A percentile compares a stretch with the other conserved stretches of the same genome.
phyloP scores from a whole-genome alignment of 2,113 vertebrate genomes.

The Pollimyrus isidori region DNA sequence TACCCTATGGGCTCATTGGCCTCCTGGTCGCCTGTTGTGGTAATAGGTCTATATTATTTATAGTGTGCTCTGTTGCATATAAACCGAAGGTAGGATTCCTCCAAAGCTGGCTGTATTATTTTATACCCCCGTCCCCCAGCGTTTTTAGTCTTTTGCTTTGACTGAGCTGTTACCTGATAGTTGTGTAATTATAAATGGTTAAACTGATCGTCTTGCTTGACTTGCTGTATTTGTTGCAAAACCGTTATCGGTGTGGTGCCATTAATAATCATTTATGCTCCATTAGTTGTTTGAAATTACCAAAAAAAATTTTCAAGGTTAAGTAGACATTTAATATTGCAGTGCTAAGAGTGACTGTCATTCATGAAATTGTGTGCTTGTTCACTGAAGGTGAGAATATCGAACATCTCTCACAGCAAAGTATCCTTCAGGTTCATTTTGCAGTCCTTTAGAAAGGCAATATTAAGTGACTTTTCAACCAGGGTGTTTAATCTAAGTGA shows the following conservation, averaged over 20 bases:
- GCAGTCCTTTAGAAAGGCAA: neutral
- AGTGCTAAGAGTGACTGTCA: neutral
- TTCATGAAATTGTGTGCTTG: neutral
- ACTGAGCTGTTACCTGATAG: neutral
- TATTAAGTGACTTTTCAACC: neutral
- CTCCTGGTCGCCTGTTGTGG: neutral
- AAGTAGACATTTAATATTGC: neutral
- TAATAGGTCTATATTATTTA: neutral
- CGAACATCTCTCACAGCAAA: neutral
- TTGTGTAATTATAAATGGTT: neutral
- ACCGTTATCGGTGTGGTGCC: neutral
- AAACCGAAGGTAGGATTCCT: neutral
- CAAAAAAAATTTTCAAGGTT: neutral
- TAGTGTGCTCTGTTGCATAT: neutral
- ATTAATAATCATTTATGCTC: neutral
- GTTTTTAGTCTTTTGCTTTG: neutral
- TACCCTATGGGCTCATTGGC: neutral
- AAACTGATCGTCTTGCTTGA: neutral
- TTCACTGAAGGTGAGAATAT: neutral
- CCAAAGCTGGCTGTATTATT: neutral
- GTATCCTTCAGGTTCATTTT: neutral
- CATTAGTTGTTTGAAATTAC: neutral
- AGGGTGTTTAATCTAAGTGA: neutral
- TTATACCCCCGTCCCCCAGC: neutral
- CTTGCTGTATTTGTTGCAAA: neutral